Conservation (phyloP, 2,797 vertebrate species). For the Manis crassicaudata region DNA sequence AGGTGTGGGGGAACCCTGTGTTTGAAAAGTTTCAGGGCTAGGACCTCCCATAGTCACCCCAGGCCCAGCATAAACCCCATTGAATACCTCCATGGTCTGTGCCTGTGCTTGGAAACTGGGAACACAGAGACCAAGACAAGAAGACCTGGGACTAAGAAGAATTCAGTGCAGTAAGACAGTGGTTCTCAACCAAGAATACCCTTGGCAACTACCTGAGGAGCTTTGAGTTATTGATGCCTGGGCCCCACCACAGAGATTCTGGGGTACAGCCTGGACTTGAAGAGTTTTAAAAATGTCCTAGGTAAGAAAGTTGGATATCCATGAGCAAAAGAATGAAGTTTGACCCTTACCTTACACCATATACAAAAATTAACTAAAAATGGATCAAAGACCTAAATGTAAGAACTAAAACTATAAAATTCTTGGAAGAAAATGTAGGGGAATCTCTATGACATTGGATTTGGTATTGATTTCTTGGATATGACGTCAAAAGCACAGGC, state of each 20-base stretch:
- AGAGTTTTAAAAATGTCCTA: neutral
- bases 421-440: neutral
- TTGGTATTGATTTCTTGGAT: neutral
- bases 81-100: neutral
- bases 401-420: neutral
- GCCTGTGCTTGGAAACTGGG: neutral
- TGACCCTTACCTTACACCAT: neutral
- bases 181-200: neutral
- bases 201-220: neutral
- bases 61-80: neutral
- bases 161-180: neutral
- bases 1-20: neutral
- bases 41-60: neutral
- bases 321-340: neutral
- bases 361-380: neutral
- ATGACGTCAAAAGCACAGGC: neutral
- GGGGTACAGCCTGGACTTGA: neutral
- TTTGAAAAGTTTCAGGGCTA: neutral
- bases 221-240: neutral
- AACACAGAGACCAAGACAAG: accelerated
- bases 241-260: neutral
- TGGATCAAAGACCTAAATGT: neutral
- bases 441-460: neutral
- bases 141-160: neutral
- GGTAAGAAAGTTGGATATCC: neutral